Conservation (phyloP, 2,113 vertebrate genomes). For the Macrotis lagotis region DNA sequence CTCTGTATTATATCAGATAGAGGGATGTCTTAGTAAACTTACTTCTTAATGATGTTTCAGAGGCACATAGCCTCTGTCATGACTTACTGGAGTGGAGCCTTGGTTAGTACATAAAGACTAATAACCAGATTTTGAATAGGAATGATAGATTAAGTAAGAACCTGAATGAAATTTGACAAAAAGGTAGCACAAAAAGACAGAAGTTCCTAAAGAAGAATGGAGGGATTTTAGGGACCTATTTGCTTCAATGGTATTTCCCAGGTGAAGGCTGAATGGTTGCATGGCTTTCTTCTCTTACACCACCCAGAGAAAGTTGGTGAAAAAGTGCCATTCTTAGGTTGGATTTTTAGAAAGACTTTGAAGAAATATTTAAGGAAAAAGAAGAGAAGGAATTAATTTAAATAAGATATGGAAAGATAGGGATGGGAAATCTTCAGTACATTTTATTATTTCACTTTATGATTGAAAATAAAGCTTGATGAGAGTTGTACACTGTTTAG, state of each 20-base stretch:
- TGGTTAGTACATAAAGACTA: not conserved
- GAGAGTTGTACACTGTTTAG: not conserved
- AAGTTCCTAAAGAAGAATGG: not conserved
- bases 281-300: not conserved
- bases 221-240: not conserved
- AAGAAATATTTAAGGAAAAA: not conserved
- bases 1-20: conserved; percentile 24
- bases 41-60: not conserved
- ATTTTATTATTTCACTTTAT: not conserved
- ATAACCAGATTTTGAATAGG: not conserved
- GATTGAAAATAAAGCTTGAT: not conserved
- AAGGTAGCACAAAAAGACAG: too few relatives aligned
- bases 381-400: conserved; percentile 6
- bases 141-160: not conserved
- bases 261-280: not conserved
- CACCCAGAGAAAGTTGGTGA: not conserved
- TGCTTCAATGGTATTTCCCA: too few relatives aligned
- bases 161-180: not conserved
- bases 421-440: not conserved
- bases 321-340: not conserved
- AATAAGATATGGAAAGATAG: not conserved
- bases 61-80: not conserved
- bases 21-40: not conserved
- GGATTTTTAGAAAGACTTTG: conserved; percentile 5
- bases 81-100: not conserved